Base-by-base conservation (phyloP, 2,888 invertebrate species). In the Hemistola chrysoprasaria region DNA sequence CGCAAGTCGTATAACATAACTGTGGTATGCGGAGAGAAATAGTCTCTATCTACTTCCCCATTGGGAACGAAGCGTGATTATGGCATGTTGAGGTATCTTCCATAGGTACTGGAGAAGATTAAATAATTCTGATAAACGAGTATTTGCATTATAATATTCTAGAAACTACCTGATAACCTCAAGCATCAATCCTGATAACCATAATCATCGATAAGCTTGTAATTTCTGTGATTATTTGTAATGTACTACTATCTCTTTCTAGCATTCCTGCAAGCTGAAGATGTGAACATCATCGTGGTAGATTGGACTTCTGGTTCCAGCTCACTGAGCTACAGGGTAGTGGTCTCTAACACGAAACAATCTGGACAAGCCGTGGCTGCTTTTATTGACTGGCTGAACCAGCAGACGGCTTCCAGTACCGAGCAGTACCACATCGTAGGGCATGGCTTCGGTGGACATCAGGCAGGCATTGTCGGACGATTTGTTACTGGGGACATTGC, bases 281-380 rank as follows among this genome's bases (percentile, higher is more conserved):
- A 84, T 22, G 57, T 80, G 1, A 85, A 85, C 46, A 61, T 85
- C 1, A 74, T 85, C 4, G 73, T 73, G 0, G 71, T 84, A 1
- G 84, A 85, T 47, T 84, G 84, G 84, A 75, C 74, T 31, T 46
- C 47, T 1, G 81, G 78, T 1, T 68, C 79, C 1, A 65, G 53
- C 31, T 54, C 71, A 0, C 34, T 68, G 1, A 54, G 50, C 24
- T 65, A 73, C 36, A 56, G 73, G 37, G 16, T 56, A 8, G 67
- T 79, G 20, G 67, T 79, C 36, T 34, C 43, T 3, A 74, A 78
- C 49, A 61, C 83, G 6, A 56, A 80, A 11, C 40, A 59, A 1
- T 75, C 78, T 31, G 82, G 75, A 0, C 40, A 40, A 26, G 76
- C 77, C 1, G 70, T 78, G 0, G 79, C 71, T 4, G 47, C 57